Evolutionary conservation across 2,797 vertebrate species (phyloP).

Genomic region (Malurus splendens): DNA sequence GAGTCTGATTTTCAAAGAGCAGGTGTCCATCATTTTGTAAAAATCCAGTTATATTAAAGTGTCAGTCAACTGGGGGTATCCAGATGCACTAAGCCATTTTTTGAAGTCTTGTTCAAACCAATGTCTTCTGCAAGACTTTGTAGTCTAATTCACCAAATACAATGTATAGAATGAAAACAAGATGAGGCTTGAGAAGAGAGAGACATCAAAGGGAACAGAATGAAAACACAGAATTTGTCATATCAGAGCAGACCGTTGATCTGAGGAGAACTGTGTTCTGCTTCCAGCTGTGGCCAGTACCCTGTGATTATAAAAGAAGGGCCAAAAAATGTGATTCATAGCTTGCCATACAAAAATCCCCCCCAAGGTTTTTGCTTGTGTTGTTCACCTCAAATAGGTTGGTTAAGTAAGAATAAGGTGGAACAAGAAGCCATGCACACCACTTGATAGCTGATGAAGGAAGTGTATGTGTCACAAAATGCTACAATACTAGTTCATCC

Average conservation of each 20-base stretch:
- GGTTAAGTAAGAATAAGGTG: constrained; percentile 2
- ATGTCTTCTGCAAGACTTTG: constrained; percentile 44
- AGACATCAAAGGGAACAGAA: constrained; percentile 53
- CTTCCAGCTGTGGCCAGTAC: constrained; percentile 47
- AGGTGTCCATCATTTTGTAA: constrained; percentile 52
- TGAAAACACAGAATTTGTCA: constrained; percentile 53
- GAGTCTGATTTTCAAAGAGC: constrained; percentile 42
- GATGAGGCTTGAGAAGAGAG: constrained; percentile 41
- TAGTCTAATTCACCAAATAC: constrained; percentile 51
- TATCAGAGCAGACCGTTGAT: constrained; percentile 42
- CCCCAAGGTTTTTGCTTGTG: neutral
- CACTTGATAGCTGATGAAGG: neutral
- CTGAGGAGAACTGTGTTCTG: constrained; percentile 22
- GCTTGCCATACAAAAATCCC: neutral
- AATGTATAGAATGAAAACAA: constrained; percentile 58
- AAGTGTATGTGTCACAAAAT: neutral
- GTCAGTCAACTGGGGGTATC: constrained; percentile 30
- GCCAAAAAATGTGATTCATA: constrained; percentile 24
- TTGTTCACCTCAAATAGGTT: neutral
- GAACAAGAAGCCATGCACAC: neutral
- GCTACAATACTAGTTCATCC: neutral
- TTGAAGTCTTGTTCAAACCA: constrained; percentile 49
- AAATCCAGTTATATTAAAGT: constrained; percentile 44
- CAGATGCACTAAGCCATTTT: constrained; percentile 49
- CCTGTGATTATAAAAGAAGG: neutral